phyloP scores from a whole-genome alignment of 92 coral and sea anemone genomes.

The Heteractis magnifica region DNA sequence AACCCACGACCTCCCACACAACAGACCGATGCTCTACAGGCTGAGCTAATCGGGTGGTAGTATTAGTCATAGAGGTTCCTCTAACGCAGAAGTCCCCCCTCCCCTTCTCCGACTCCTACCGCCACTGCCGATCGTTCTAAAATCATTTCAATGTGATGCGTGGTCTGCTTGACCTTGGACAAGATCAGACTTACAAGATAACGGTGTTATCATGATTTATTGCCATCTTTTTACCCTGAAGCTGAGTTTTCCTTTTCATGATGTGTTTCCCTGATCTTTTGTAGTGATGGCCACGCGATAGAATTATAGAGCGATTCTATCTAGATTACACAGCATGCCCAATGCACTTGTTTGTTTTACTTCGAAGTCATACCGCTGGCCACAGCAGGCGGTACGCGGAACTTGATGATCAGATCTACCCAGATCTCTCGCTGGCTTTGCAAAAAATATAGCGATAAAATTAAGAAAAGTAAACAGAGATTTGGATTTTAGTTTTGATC shows the following conservation, averaged over 20 bases:
- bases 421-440: background rate
- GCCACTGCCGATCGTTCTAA: too few species aligned
- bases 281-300: background rate
- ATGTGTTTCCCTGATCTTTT: background rate
- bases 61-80: too few species aligned
- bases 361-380: constrained; percentile 1
- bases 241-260: background rate
- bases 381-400: constrained; percentile 5
- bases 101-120: too few species aligned
- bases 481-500: background rate
- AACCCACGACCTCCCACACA: too few species aligned
- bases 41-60: too few species aligned
- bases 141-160: too few species aligned
- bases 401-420: background rate
- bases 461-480: background rate
- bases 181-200: too few species aligned
- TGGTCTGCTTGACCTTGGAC: too few species aligned
- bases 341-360: background rate
- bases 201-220: too few species aligned
- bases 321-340: background rate
- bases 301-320: background rate
- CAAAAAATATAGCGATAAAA: background rate
- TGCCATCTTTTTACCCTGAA: too few species aligned
- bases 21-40: too few species aligned
- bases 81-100: too few species aligned